phyloP scores from a whole-genome alignment of 2,888 invertebrate genomes.

The Acrobasis repandana region DNA sequence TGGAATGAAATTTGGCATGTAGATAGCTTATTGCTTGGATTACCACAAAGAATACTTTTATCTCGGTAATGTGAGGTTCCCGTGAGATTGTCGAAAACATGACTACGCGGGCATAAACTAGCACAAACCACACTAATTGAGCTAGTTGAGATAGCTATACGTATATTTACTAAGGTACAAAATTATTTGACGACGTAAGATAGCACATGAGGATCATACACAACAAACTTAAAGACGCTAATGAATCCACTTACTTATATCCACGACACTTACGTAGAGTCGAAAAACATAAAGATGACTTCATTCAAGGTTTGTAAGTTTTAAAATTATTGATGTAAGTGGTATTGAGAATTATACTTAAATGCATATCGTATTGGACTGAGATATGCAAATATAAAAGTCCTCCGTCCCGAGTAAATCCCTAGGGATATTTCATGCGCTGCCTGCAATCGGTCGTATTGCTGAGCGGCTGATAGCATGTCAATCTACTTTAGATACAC shows the following conservation, averaged over 20 bases:
- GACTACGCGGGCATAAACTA: no score
- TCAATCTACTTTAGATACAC: constrained; percentile 49
- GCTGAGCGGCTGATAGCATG: constrained; percentile 43
- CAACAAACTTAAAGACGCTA: constrained; percentile 40
- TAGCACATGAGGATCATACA: constrained; percentile 37
- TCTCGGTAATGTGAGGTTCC: no score
- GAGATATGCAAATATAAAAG: constrained; percentile 1
- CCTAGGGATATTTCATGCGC: constrained; percentile 40
- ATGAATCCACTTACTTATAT: constrained; percentile 46
- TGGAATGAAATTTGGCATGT: no score
- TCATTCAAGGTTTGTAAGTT: constrained; percentile 30
- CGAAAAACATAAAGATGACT: constrained; percentile 36
- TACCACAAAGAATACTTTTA: no score
- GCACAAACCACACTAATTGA: no score
- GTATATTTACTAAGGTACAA: no score
- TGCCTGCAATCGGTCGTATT: constrained; percentile 35
- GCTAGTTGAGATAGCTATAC: no score
- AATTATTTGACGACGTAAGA: not conserved
- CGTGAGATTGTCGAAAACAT: no score
- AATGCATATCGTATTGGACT: not conserved
- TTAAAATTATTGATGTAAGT: constrained; percentile 9
- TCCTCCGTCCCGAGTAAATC: constrained; percentile 32
- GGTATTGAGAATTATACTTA: not conserved
- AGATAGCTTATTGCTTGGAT: no score
- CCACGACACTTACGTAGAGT: constrained; percentile 27